These are phyloP conservation scores for Dreissena rostriformis DNA, from an alignment of 1,140 invertebrate species.

Conservation along the genomic window DNA sequence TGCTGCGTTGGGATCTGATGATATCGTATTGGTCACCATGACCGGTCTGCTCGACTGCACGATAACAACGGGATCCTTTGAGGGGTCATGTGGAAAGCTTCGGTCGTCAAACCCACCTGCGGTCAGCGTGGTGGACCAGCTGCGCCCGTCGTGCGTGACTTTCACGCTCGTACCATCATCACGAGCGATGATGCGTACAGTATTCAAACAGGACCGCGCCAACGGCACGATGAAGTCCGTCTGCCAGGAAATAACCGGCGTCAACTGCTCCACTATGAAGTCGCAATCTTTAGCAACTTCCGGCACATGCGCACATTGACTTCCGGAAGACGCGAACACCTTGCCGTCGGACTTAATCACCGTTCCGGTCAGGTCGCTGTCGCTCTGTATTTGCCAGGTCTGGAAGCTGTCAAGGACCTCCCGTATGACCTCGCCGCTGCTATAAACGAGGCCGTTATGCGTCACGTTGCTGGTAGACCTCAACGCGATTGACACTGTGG, in stretches of 20 bases:
- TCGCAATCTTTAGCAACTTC: slow-evolving; percentile 2
- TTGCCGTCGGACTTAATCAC: slow-evolving; percentile 29
- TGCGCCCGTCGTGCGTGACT: not conserved
- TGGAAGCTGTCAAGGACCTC: slow-evolving; percentile 28
- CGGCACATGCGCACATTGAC: slow-evolving; percentile 13
- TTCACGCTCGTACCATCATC: slow-evolving; percentile 20
- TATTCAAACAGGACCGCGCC: slow-evolving; percentile 18
- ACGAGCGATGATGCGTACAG: slow-evolving; percentile 9
- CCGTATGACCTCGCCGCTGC: slow-evolving; percentile 7
- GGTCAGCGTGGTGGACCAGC: not conserved
- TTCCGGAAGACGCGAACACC: slow-evolving; percentile 9
- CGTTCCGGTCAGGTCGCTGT: slow-evolving; percentile 18
- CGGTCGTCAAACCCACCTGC: not conserved
- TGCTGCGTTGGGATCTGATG: not conserved
- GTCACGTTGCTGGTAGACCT: slow-evolving; percentile 22
- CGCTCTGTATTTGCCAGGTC: slow-evolving; percentile 28
- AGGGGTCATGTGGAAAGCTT: too few species aligned
- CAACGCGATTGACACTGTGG: slow-evolving; percentile 6
- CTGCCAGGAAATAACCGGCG: slow-evolving; percentile 18
- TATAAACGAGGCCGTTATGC: slow-evolving; percentile 1
- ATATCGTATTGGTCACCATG: not conserved
- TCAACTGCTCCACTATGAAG: slow-evolving; percentile 14
- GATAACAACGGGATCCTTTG: not conserved
- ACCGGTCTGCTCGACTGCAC: slow-evolving; percentile 10
- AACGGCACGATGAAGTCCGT: slow-evolving; percentile 26